Evolutionary conservation across 1,140 invertebrate genomes (phyloP), one percentile per base, ranked within the genome.

Genomic region (Drosophila navojoa): DNA sequence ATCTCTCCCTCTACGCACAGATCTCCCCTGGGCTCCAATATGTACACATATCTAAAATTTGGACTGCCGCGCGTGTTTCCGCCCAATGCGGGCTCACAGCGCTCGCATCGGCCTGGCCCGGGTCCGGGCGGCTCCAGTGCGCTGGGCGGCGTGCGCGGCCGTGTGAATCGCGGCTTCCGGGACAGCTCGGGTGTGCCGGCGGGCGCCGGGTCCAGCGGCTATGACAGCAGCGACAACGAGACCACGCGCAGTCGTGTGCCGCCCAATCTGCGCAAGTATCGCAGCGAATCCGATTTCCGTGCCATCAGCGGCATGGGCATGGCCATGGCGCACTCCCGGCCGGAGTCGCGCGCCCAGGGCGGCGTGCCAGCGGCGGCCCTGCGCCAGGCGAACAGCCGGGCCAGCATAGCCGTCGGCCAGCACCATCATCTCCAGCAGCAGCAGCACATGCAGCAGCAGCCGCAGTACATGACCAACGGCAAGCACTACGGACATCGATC

Each of bases 21-120:
- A 92, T 96, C 96, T 40, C 96, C 97, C 0, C 92, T 98, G 42
- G 96, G 96, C 15, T 96, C 96, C 9, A 98, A 98, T 86, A 98
- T 98, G 93, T 97, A 97, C 92, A 97, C 97, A 3, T 98, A 98
- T 92, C 93, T 98, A 25, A 98, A 98, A 92, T 98, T 98, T 81
- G 98, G 98, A 3, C 92, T 98, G 49, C 98, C 98, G 0, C 94
- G 98, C 38, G 97, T 98, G 0, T 95, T 98, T 90, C 97, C 97
- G 19, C 97, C 97, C 0, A 95, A 95, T 64, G 94, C 94, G 50
- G 94, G 94, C 11, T 94, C 94, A 7, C 93, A 94, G 77, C 92
- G 94, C 32, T 95, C 94, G 25, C 91, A 92, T 77, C 79, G 84
- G 19, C 93, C 92, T 5, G 90, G 86, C 4, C 86, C 92, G 5